These are phyloP conservation scores for Tautogolabrus adspersus DNA, from an alignment of 2,113 vertebrate species.

Conservation along the genomic window DNA sequence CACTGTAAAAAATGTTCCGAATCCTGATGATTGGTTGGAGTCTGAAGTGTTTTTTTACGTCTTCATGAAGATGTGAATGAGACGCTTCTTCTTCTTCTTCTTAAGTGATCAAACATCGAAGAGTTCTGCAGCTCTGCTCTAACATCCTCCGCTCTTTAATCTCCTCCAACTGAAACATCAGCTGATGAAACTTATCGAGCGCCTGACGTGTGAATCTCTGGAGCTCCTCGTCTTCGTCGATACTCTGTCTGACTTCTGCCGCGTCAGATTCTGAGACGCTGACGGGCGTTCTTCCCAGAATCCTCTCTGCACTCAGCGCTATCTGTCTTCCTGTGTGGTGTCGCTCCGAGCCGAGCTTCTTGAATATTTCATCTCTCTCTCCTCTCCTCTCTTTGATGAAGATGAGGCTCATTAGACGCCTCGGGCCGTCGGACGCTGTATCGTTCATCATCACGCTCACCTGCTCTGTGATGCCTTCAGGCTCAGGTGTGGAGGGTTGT, in stretches of 20 bases:
- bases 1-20: too few relatives aligned
- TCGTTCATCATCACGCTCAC: too few relatives aligned
- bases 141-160: too few relatives aligned
- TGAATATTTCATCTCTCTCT: neutral
- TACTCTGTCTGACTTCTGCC: constrained; percentile 16
- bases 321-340: neutral
- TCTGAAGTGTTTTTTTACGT: too few relatives aligned
- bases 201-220: neutral
- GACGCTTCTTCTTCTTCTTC: too few relatives aligned
- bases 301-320: neutral
- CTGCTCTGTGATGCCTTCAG: neutral
- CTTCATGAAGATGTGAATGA: too few relatives aligned
- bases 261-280: constrained; percentile 32
- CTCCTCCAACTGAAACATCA: too few relatives aligned
- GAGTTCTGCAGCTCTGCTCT: too few relatives aligned
- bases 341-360: neutral
- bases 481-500: neutral
- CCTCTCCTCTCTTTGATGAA: neutral
- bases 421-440: neutral
- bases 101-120: too few relatives aligned
- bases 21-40: too few relatives aligned
- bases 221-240: constrained; percentile 9
- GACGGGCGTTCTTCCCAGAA: constrained; percentile 26
- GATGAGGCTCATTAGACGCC: neutral
- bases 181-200: too few relatives aligned